A percentile compares a stretch with the other conserved stretches of the same genome.
Conservation (phyloP, 2,888 invertebrate species). For the Eupithecia inturbata region DNA sequence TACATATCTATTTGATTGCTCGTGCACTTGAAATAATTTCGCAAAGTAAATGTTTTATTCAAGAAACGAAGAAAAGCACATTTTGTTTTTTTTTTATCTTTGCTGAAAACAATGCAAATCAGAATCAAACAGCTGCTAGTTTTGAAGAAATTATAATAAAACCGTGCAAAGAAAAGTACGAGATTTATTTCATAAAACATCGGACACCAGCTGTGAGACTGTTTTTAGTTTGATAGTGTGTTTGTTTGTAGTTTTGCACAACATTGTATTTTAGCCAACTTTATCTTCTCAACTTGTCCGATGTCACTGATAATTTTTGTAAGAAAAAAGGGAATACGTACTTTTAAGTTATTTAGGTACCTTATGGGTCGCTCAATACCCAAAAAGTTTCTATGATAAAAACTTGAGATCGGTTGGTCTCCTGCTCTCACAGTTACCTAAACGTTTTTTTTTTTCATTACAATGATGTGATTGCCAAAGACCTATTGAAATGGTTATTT, state of each 20-base stretch:
- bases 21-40: not conserved
- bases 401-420: not conserved
- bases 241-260: not conserved
- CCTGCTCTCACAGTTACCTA: not conserved
- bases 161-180: not conserved
- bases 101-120: not conserved
- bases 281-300: not conserved
- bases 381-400: not conserved
- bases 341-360: too few relatives aligned
- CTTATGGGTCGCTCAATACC: not conserved
- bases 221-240: not conserved
- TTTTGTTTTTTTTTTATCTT: not conserved
- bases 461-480: not conserved
- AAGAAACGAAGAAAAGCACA: not conserved
- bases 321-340: not conserved
- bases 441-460: not conserved
- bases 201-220: slow-evolving; percentile 1
- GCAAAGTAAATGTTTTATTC: not conserved
- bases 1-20: not conserved
- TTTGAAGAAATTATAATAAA: not conserved
- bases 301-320: not conserved
- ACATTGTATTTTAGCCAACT: not conserved
- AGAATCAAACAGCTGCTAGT: slow-evolving; percentile 5
- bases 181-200: not conserved
- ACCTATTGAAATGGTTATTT: not conserved